Conservation (phyloP, 2,797 vertebrate genomes). For the Peromyscus nudipes region DNA sequence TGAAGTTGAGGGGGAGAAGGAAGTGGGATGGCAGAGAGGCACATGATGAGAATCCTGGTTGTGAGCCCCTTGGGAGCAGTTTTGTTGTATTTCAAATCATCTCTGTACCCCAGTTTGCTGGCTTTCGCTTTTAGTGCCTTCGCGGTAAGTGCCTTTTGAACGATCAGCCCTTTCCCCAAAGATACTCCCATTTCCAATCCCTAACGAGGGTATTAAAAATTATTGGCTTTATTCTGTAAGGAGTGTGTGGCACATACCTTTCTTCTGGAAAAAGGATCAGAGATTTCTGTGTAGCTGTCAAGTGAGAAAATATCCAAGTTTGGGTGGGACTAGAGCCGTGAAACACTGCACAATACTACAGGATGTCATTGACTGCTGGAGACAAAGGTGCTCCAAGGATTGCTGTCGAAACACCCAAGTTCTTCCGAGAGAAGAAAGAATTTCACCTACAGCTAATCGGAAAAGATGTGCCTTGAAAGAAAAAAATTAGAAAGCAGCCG, state of each 20-base stretch:
- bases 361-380: not conserved
- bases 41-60: not conserved
- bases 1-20: not conserved
- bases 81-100: not conserved
- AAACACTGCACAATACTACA: not conserved
- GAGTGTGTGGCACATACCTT: not conserved
- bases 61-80: not conserved
- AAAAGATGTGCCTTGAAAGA: not conserved
- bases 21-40: not conserved
- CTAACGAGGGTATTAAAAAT: not conserved
- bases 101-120: not conserved
- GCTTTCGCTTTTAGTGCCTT: not conserved
- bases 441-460: not conserved
- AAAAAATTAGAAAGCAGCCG: not conserved
- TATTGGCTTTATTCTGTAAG: not conserved
- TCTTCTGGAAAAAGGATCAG: conserved; percentile 25
- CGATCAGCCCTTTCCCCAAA: conserved; percentile 2
- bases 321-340: not conserved
- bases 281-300: not conserved
- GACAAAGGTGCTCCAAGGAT: not conserved
- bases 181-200: not conserved
- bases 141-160: not conserved
- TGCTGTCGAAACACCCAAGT: not conserved
- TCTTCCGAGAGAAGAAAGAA: conserved; percentile 56
- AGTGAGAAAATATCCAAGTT: not conserved